Conservation (phyloP, 2,113 vertebrate genomes). For the Hemiscyllium ocellatum region DNA sequence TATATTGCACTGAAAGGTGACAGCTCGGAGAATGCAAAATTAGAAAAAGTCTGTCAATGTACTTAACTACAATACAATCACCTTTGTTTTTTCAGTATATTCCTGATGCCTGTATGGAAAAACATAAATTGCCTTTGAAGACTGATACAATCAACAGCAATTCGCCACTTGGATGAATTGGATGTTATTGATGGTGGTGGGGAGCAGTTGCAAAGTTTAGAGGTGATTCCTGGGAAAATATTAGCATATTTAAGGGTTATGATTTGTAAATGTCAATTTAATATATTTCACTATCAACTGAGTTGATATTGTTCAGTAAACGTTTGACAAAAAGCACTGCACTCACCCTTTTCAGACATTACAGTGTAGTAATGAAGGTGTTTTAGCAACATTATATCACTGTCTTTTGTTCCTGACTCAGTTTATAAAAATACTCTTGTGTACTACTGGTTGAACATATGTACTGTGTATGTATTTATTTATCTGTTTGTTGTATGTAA, state of each 20-base stretch:
- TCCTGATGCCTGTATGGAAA: slow-evolving; percentile 25
- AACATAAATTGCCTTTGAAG: slow-evolving; percentile 26
- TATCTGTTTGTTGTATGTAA: slow-evolving; percentile 77
- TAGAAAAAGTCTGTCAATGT: neutral
- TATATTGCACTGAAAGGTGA: neutral
- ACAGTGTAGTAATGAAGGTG: neutral
- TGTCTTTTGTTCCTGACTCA: slow-evolving; percentile 5
- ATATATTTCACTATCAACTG: slow-evolving; percentile 34
- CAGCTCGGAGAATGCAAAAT: neutral
- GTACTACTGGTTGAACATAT: slow-evolving; percentile 78
- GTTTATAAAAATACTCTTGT: slow-evolving; percentile 60
- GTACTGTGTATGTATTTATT: slow-evolving; percentile 86
- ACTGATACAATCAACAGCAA: slow-evolving; percentile 1
- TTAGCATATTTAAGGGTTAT: neutral
- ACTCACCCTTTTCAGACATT: neutral
- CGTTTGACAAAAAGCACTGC: slow-evolving; percentile 26
- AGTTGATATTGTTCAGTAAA: slow-evolving; percentile 28
- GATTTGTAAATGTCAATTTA: slow-evolving; percentile 34
- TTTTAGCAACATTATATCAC: slow-evolving; percentile 31
- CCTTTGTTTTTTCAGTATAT: slow-evolving; percentile 25
- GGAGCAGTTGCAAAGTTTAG: slow-evolving; percentile 13
- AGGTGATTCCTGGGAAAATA: slow-evolving; percentile 2
- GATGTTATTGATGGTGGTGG: neutral
- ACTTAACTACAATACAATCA: neutral
- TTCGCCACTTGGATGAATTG: neutral